Evolutionary conservation across 2,113 vertebrate species (phyloP), one percentile per base, ranked within the genome.

Genomic region (Holacanthus passer): DNA sequence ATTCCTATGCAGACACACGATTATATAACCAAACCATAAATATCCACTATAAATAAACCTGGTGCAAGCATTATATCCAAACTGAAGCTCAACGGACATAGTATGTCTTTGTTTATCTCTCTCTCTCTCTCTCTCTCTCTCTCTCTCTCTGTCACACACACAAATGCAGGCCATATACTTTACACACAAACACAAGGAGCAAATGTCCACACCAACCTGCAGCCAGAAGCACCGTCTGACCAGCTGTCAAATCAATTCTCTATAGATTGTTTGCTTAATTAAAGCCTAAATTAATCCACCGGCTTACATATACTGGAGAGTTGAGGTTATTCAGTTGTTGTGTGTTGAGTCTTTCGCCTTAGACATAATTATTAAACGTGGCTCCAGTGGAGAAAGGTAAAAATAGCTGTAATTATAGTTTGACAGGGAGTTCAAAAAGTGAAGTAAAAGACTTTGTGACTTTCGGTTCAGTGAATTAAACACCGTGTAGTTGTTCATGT

Each of bases 21-120:
- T 0, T 71, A 64, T n/a, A 50, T 64, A 70, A 72, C 19, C 77
- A n/a, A 64, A 55, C 60, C 58, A 35, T 66, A 52, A 55, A 55
- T 45, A 13, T 29, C 53, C 63, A 19, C 29, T 55, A 67, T 63
- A 39, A 48, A 68, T 70, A 69, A 32, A 9, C 11, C 16, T 29
- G 5, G 48, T 32, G 29, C 22, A 29, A 12, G 20, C n/a, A n/a
- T n/a, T n/a, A n/a, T n/a, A n/a, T n/a, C n/a, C n/a, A n/a, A n/a
- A n/a, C n/a, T n/a, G n/a, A n/a, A n/a, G n/a, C n/a, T n/a, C n/a
- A n/a, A n/a, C n/a, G n/a, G n/a, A n/a, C n/a, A n/a, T n/a, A n/a
- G 3, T 31, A 27, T 27, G 47, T 0, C 35, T 35, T 4, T 35
- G 3, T 35, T 35, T 35, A 35, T 35, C 7, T 35, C 35, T 35